phyloP scores from a whole-genome alignment of 2,797 vertebrate genomes.

The Ispidina lecontei region DNA sequence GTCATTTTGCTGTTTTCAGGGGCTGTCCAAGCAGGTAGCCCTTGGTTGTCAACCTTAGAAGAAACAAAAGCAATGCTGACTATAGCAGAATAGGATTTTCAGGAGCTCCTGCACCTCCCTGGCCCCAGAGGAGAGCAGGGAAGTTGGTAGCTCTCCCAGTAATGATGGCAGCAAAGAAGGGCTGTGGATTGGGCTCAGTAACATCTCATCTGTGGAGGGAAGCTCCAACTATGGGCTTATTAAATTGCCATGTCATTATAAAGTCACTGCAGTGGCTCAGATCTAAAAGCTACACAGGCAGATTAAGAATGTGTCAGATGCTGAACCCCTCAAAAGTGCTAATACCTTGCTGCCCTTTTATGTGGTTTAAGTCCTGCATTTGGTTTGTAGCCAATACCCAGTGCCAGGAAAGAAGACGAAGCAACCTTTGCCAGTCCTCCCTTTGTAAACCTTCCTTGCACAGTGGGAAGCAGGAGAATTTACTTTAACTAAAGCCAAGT shows the following conservation, averaged over 20 bases:
- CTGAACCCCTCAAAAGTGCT: constrained; percentile 51
- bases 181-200: background rate
- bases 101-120: background rate
- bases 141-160: fast-evolving
- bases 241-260: constrained; percentile 23
- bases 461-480: constrained; percentile 63
- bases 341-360: constrained; percentile 57
- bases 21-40: background rate
- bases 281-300: constrained; percentile 51
- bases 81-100: fast-evolving
- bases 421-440: constrained; percentile 53
- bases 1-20: background rate
- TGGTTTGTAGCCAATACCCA: constrained; percentile 38
- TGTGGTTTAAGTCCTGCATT: constrained; percentile 61
- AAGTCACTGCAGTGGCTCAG: background rate
- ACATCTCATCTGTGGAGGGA: background rate
- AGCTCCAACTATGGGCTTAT: background rate
- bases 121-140: background rate
- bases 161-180: background rate
- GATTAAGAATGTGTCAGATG: constrained; percentile 59
- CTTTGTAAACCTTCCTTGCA: constrained; percentile 48
- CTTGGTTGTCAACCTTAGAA: background rate
- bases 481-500: constrained; percentile 70
- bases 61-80: background rate
- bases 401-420: constrained; percentile 46